phyloP scores from a whole-genome alignment of 2,888 invertebrate genomes.

The Trichopoda pennipes region DNA sequence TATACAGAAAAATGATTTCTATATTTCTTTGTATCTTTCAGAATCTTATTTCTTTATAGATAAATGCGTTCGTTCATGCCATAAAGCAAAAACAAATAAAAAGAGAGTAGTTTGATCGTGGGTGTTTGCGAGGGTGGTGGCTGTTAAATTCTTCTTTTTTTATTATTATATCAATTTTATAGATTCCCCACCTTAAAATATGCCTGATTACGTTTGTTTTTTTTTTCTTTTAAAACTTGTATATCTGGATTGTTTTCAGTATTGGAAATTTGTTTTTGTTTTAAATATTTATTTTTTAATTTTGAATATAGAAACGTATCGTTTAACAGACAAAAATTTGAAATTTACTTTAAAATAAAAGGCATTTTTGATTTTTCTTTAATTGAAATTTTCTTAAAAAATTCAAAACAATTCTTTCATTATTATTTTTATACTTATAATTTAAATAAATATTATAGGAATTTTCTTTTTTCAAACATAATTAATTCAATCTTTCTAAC shows the following conservation, averaged over 20 bases:
- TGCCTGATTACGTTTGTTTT: constrained; percentile 29
- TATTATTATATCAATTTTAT: constrained; percentile 23
- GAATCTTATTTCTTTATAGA: constrained; percentile 54
- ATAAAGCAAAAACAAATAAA: constrained; percentile 19
- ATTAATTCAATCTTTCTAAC: constrained; percentile 38
- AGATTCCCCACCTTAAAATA: constrained; percentile 9
- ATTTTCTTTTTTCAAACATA: constrained; percentile 25
- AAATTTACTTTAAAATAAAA: not conserved
- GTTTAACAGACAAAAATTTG: constrained; percentile 62
- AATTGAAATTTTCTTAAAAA: not conserved
- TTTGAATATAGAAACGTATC: constrained; percentile 62
- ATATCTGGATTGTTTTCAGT: constrained; percentile 51
- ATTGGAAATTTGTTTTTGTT: constrained; percentile 46
- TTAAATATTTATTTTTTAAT: constrained; percentile 39
- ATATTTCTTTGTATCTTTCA: constrained; percentile 45
- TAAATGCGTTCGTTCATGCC: constrained; percentile 27
- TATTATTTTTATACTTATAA: constrained; percentile 33
- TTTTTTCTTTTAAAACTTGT: constrained; percentile 13
- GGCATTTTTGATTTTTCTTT: not conserved
- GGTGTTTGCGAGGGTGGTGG: constrained; percentile 65
- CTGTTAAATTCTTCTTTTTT: constrained; percentile 27
- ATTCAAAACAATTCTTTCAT: constrained; percentile 34
- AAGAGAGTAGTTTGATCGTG: constrained; percentile 51
- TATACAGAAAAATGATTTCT: constrained; percentile 19
- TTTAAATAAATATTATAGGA: not conserved